phyloP scores from a whole-genome alignment of 2,888 invertebrate species.

The Aplocera efformata region DNA sequence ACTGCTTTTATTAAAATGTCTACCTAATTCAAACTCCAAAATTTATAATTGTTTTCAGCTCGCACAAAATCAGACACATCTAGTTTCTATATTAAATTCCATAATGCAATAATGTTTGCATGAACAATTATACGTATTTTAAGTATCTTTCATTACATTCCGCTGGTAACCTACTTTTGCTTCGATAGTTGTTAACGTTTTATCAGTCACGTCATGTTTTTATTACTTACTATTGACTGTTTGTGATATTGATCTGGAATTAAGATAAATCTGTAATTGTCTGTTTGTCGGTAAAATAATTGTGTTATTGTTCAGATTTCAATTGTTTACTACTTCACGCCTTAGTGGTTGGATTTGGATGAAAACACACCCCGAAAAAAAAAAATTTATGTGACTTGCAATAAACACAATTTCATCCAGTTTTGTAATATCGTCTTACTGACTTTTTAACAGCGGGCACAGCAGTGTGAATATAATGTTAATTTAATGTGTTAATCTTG shows the following conservation, averaged over 20 bases:
- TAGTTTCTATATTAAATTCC: constrained; percentile 21
- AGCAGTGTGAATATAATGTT: constrained; percentile 17
- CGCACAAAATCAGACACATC: constrained; percentile 17
- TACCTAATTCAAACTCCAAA: background rate
- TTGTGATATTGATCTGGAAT: no score
- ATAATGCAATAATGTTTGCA: constrained; percentile 18
- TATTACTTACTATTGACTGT: background rate
- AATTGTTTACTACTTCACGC: no score
- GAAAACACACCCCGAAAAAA: no score
- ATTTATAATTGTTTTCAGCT: background rate
- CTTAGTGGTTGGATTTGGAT: no score
- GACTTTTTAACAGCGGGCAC: no score
- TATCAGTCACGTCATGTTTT: constrained; percentile 6
- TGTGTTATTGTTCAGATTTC: no score
- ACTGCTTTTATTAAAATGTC: no score
- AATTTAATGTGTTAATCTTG: constrained; percentile 45
- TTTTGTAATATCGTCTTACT: no score
- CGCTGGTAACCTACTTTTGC: constrained; percentile 33
- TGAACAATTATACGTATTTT: constrained; percentile 24
- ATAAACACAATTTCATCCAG: no score
- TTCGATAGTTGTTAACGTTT: constrained; percentile 12
- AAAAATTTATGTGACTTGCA: no score
- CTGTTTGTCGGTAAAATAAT: no score
- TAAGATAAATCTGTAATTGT: no score
- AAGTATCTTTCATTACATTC: constrained; percentile 27